Evolutionary conservation across 53 echinoderm and acorn worm genomes (phyloP).

Genomic region (Holothuria leucospilota): DNA sequence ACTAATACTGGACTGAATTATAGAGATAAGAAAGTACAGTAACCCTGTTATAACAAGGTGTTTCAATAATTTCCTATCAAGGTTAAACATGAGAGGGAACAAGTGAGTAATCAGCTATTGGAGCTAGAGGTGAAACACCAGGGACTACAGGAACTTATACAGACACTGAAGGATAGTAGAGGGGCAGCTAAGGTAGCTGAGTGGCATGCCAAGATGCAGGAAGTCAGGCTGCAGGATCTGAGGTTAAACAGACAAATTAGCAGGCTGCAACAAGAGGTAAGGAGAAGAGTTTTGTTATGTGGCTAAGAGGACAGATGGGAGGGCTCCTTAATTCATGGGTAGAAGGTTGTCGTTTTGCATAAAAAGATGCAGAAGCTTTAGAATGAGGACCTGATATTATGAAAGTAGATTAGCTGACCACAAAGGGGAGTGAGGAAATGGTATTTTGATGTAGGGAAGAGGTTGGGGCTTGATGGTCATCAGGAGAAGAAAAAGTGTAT

Average conservation of each 20-base stretch:
- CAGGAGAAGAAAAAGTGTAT: too few relatives aligned
- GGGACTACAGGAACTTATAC: slow-evolving; percentile 92
- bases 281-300: background rate
- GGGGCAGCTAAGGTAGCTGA: slow-evolving; percentile 97
- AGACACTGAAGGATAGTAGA: slow-evolving; percentile 91
- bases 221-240: slow-evolving; percentile 89
- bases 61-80: slow-evolving; percentile 34
- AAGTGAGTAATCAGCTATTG: slow-evolving; percentile 82
- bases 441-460: too few relatives aligned
- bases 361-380: too few relatives aligned
- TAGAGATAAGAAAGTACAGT: too few relatives aligned
- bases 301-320: too few relatives aligned
- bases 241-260: slow-evolving; percentile 84
- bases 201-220: slow-evolving; percentile 98
- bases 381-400: too few relatives aligned
- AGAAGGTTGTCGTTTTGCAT: too few relatives aligned
- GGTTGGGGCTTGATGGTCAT: too few relatives aligned
- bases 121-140: slow-evolving; percentile 88
- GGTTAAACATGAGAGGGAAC: slow-evolving; percentile 92
- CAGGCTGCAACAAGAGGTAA: slow-evolving; percentile 89
- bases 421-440: too few relatives aligned
- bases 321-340: too few relatives aligned
- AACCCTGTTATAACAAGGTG: background rate
- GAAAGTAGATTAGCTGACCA: too few relatives aligned
- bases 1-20: too few relatives aligned